These are phyloP conservation scores for Aphaenogaster floridana DNA, from an alignment of 1,140 invertebrate genomes.

Conservation along the genomic window DNA sequence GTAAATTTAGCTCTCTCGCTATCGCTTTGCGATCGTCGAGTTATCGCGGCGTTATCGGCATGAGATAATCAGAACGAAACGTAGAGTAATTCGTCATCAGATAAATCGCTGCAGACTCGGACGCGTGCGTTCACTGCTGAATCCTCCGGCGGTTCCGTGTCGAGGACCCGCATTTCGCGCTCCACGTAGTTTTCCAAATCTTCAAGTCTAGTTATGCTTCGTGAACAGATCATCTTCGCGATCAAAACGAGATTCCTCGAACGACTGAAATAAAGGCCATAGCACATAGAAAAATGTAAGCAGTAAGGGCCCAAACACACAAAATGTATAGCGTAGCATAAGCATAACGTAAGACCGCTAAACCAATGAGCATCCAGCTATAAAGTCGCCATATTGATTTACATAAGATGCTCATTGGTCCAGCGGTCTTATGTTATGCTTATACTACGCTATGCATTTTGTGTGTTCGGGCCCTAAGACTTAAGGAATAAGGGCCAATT, in stretches of 20 bases:
- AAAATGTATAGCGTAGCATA: no score
- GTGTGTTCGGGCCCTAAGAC: no score
- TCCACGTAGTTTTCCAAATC: background rate
- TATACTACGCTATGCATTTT: no score
- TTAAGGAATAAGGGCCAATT: no score
- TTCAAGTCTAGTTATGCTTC: background rate
- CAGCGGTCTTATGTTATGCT: no score
- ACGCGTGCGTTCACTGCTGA: background rate
- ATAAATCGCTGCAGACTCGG: background rate
- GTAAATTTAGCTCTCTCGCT: conserved; percentile 2
- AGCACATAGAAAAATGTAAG: no score
- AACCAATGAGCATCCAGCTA: no score
- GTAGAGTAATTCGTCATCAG: background rate
- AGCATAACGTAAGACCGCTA: no score
- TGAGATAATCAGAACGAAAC: background rate
- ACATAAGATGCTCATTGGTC: no score
- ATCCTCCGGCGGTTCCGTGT: background rate
- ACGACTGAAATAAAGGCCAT: background rate
- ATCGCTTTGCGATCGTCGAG: background rate
- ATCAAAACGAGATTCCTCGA: background rate
- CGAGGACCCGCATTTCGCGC: background rate
- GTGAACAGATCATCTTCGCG: background rate
- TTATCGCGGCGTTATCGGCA: background rate
- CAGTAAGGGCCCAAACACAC: no score
- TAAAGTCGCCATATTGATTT: no score